Conservation (phyloP, 2,113 vertebrate genomes). For the Hemichromis elongatus region DNA sequence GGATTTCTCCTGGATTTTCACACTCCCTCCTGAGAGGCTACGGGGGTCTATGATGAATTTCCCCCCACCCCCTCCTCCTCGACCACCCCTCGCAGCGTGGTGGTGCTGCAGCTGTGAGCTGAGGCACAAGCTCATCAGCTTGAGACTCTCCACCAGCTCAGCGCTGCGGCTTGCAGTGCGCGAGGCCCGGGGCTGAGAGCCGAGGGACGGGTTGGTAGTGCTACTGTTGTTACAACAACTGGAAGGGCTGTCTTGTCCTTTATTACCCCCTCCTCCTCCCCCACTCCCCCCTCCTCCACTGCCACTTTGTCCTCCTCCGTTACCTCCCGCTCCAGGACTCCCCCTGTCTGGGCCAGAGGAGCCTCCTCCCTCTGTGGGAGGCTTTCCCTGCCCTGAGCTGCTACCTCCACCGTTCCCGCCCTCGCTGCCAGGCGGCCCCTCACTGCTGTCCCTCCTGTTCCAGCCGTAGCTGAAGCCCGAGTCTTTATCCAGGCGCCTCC, state of each 20-base stretch:
- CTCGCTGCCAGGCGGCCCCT: slow-evolving; percentile 88
- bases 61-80: neutral
- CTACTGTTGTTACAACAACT: slow-evolving; percentile 72
- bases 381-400: slow-evolving; percentile 76
- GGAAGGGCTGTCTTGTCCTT: slow-evolving; percentile 79
- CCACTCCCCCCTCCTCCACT: slow-evolving; percentile 70
- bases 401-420: slow-evolving; percentile 77
- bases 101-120: slow-evolving; percentile 83
- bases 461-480: slow-evolving; percentile 84
- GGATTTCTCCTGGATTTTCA: slow-evolving; percentile 90
- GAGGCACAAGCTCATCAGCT: slow-evolving; percentile 90
- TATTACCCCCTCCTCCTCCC: slow-evolving; percentile 66
- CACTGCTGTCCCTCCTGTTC: slow-evolving; percentile 91
- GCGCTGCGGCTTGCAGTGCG: slow-evolving; percentile 72
- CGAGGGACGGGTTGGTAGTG: slow-evolving; percentile 66
- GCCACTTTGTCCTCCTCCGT: slow-evolving; percentile 72
- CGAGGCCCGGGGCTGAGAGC: slow-evolving; percentile 64
- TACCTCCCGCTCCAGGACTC: slow-evolving; percentile 73
- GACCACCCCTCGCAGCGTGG: slow-evolving; percentile 12
- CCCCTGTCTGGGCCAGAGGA: slow-evolving; percentile 73
- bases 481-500: slow-evolving; percentile 87
- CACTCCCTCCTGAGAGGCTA: slow-evolving; percentile 74
- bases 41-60: slow-evolving; percentile 84
- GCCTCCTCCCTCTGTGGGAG: slow-evolving; percentile 75
- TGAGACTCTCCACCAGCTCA: slow-evolving; percentile 90